A percentile compares a stretch with the other conserved stretches of the same genome.
phyloP scores from a whole-genome alignment of 1,140 invertebrate genomes.

The Drosophila arizonae region DNA sequence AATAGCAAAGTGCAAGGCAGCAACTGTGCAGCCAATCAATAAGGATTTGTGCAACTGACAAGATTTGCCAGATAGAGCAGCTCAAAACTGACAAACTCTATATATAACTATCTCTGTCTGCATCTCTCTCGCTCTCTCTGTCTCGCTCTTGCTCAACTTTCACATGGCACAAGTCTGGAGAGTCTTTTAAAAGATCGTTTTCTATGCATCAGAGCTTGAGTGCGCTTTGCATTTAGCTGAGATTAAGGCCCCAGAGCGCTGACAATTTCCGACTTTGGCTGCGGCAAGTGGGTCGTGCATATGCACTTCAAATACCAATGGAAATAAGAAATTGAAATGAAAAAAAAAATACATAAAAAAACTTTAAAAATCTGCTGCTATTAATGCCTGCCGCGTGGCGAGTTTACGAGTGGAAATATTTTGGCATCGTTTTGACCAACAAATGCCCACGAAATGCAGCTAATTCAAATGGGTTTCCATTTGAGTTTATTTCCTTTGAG shows the following conservation, averaged over 20 bases:
- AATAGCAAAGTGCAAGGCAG: conserved; percentile 19
- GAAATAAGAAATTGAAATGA: conserved; percentile 30
- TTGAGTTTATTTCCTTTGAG: conserved; percentile 16
- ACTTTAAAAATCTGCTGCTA: neutral
- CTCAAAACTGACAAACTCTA: neutral
- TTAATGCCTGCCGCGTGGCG: neutral
- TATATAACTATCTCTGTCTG: neutral
- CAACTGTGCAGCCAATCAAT: conserved; percentile 26
- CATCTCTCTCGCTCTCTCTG: neutral
- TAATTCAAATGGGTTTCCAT: conserved; percentile 41
- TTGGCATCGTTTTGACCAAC: conserved; percentile 24
- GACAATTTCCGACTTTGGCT: conserved; percentile 13
- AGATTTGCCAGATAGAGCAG: neutral
- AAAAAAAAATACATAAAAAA: neutral
- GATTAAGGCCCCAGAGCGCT: conserved; percentile 28
- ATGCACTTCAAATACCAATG: conserved; percentile 32
- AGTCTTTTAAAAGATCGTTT: conserved; percentile 36
- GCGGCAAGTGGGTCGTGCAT: conserved; percentile 35
- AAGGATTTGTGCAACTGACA: conserved; percentile 7
- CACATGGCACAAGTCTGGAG: conserved; percentile 16
- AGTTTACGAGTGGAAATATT: conserved; percentile 37
- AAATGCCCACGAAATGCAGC: conserved; percentile 42
- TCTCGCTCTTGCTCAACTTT: conserved; percentile 5
- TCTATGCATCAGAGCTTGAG: conserved; percentile 40
- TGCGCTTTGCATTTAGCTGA: conserved; percentile 20